These are phyloP conservation scores for Brienomyrus longianalis DNA, from an alignment of 2,113 vertebrate genomes.

Conservation along the genomic window DNA sequence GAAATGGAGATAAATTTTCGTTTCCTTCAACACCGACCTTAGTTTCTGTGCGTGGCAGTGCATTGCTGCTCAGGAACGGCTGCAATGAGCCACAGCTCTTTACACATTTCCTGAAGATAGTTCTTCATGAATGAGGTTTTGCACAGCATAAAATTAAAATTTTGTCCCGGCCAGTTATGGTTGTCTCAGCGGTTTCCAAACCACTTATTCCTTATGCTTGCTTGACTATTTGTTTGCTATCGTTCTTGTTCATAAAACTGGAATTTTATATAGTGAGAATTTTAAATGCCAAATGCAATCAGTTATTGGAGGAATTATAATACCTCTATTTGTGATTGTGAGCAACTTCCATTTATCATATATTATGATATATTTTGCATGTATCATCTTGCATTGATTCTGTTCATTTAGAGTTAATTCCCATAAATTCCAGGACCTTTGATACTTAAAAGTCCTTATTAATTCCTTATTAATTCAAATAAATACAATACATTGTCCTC, in stretches of 20 bases:
- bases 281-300: background rate
- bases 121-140: background rate
- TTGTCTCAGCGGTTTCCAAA: background rate
- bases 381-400: background rate
- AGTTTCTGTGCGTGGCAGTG: background rate
- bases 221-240: background rate
- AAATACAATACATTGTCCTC: background rate
- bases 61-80: background rate
- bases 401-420: background rate
- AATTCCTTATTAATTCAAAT: background rate
- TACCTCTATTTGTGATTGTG: background rate
- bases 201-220: background rate
- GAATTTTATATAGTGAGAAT: background rate
- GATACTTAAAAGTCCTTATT: background rate
- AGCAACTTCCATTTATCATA: background rate
- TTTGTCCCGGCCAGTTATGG: background rate
- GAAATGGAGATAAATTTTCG: background rate
- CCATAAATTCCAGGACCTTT: background rate
- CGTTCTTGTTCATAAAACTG: background rate
- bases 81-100: background rate
- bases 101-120: background rate
- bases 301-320: background rate
- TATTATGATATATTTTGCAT: background rate
- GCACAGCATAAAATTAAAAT: background rate
- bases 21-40: background rate